Percentiles rank a stretch among this genome's conserved stretches.
phyloP scores from a whole-genome alignment of 1,140 invertebrate genomes.

The Diorhabda elongata region DNA sequence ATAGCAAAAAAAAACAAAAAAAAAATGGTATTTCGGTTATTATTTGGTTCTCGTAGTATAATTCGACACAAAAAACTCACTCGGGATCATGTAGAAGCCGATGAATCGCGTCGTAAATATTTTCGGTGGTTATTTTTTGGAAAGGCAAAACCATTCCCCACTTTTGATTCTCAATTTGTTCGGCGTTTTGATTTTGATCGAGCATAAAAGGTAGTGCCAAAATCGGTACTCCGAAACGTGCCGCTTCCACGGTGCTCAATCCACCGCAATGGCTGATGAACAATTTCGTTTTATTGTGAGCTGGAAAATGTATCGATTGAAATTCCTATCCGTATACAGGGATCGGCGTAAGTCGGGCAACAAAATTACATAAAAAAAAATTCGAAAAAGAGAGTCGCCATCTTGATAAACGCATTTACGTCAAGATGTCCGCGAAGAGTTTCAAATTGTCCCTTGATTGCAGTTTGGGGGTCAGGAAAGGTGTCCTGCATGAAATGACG shows the following conservation, averaged over 20 bases:
- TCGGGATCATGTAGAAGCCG: background rate
- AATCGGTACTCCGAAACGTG: constrained; percentile 52
- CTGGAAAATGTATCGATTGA: constrained; percentile 8
- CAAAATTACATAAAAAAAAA: too few relatives aligned
- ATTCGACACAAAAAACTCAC: background rate
- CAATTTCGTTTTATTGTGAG: constrained; percentile 33
- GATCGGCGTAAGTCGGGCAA: too few relatives aligned
- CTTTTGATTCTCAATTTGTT: background rate
- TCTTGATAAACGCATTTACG: too few relatives aligned
- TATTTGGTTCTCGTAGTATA: too few relatives aligned
- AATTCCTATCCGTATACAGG: too few relatives aligned
- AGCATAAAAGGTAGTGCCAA: constrained; percentile 45
- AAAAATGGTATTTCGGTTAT: too few relatives aligned
- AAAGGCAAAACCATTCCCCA: background rate
- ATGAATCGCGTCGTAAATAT: background rate
- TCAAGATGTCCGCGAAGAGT: too few relatives aligned
- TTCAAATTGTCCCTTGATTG: too few relatives aligned
- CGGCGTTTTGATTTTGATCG: constrained; percentile 33
- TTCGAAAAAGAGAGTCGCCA: too few relatives aligned
- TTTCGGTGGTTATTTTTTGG: background rate
- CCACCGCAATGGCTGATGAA: constrained; percentile 37
- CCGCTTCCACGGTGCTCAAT: constrained; percentile 45
- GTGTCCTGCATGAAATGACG: too few relatives aligned
- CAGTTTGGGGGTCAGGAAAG: too few relatives aligned
- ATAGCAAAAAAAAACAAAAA: too few relatives aligned